Conservation (phyloP, 2,113 vertebrate genomes). For the Orthochromis malagaraziensis region DNA sequence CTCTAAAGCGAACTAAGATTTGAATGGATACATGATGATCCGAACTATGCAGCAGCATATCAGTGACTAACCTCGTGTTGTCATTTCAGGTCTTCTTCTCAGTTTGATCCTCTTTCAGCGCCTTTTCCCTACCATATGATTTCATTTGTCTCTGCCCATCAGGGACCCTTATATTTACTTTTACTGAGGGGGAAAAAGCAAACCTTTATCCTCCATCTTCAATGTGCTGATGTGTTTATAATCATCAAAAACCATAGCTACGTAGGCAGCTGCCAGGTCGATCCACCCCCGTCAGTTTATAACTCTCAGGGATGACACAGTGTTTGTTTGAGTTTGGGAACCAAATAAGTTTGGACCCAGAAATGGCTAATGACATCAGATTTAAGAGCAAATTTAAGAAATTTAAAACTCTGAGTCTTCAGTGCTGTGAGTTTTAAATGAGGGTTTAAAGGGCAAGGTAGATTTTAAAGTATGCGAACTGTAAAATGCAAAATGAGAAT, state of each 20-base stretch:
- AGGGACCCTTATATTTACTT: background rate
- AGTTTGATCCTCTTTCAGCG: background rate
- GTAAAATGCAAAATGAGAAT: background rate
- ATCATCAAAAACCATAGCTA: background rate
- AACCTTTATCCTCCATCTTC: background rate
- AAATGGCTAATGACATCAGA: background rate
- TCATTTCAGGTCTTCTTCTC: background rate
- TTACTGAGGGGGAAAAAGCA: background rate
- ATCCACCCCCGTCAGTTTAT: background rate
- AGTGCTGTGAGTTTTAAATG: background rate
- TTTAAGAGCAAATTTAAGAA: background rate
- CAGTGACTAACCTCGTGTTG: background rate
- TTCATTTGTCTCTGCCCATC: background rate
- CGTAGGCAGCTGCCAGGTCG: background rate
- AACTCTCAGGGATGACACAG: background rate
- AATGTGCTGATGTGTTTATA: background rate
- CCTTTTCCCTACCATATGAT: background rate
- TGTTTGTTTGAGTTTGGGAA: background rate
- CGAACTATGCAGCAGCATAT: background rate
- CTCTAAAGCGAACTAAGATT: background rate
- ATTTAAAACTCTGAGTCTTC: background rate
- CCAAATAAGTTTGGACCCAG: background rate
- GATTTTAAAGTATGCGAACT: background rate
- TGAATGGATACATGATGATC: background rate
- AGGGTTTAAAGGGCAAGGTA: background rate